Percentiles rank a stretch among this genome's conserved stretches.
Conservation (phyloP, 2,797 vertebrate genomes). For the Fringilla coelebs region DNA sequence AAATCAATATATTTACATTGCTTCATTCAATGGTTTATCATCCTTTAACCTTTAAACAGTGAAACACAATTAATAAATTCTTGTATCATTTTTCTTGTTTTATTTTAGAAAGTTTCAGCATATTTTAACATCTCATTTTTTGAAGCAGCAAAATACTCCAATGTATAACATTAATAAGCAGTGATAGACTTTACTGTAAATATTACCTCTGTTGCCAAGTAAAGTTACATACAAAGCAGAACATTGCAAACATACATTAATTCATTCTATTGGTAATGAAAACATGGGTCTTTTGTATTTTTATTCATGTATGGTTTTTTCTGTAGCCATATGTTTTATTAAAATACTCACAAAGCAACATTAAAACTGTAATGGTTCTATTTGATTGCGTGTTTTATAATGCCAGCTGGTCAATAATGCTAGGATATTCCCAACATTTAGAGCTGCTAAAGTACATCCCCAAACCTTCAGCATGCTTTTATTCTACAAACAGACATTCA, state of each 20-base stretch:
- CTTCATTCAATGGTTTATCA: slow-evolving; percentile 62
- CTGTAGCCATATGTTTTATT: neutral
- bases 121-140: slow-evolving; percentile 77
- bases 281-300: slow-evolving; percentile 54
- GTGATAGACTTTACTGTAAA: slow-evolving; percentile 81
- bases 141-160: slow-evolving; percentile 72
- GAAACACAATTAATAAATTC: slow-evolving; percentile 72
- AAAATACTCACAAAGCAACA: slow-evolving; percentile 5
- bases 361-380: neutral
- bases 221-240: slow-evolving; percentile 74
- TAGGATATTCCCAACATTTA: slow-evolving; percentile 19
- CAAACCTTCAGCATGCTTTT: neutral
- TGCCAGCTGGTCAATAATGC: slow-evolving; percentile 6
- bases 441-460: neutral
- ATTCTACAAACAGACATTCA: neutral
- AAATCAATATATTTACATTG: slow-evolving; percentile 70
- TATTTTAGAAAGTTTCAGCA: slow-evolving; percentile 71
- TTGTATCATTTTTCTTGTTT: slow-evolving; percentile 64
- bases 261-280: slow-evolving; percentile 46
- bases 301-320: slow-evolving; percentile 11
- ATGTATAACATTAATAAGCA: slow-evolving; percentile 77
- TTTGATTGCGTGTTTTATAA: neutral
- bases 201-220: slow-evolving; percentile 75
- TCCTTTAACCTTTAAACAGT: slow-evolving; percentile 63
- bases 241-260: slow-evolving; percentile 55